Evolutionary conservation across 37 sponge, comb jelly and placozoan genomes (phyloP).

Genomic region (Chondrosia reniformis): DNA sequence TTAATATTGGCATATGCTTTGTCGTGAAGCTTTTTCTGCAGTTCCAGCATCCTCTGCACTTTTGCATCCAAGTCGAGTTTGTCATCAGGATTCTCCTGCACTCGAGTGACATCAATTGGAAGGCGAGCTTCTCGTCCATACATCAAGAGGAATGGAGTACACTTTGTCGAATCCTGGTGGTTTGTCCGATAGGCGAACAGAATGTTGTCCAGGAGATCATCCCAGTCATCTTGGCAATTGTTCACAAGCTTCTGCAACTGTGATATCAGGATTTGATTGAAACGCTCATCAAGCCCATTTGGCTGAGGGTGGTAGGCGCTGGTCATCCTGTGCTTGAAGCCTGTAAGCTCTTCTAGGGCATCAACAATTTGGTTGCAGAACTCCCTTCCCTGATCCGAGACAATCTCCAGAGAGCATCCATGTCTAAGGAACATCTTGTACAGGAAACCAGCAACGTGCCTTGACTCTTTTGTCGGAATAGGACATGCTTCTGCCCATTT

Average conservation of each 20-base stretch:
- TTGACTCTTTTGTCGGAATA: constrained; percentile 12
- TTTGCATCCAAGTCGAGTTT: background rate
- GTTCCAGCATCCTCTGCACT: background rate
- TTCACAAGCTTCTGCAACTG: background rate
- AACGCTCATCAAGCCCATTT: constrained; percentile 38
- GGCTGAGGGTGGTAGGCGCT: constrained; percentile 46
- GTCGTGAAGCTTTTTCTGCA: background rate
- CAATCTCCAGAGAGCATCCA: constrained; percentile 31
- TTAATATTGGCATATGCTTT: constrained; percentile 12
- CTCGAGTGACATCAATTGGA: no score
- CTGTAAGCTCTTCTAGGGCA: background rate
- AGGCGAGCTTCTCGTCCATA: no score
- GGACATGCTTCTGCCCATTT: constrained; percentile 24
- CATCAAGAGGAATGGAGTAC: constrained; percentile 22
- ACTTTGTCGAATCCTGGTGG: constrained; percentile 30
- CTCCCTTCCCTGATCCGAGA: constrained; percentile 28
- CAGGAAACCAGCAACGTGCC: constrained; percentile 3
- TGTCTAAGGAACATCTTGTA: constrained; percentile 25
- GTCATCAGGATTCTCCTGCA: constrained; percentile 12
- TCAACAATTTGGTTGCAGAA: constrained; percentile 26
- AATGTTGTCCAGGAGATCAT: constrained; percentile 2
- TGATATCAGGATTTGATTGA: constrained; percentile 29
- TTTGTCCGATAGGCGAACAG: constrained; percentile 20
- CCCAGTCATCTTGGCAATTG: background rate
- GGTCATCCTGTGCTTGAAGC: background rate